Evolutionary conservation across 1,140 invertebrate species (phyloP).

Genomic region (Caerostris darwini): DNA sequence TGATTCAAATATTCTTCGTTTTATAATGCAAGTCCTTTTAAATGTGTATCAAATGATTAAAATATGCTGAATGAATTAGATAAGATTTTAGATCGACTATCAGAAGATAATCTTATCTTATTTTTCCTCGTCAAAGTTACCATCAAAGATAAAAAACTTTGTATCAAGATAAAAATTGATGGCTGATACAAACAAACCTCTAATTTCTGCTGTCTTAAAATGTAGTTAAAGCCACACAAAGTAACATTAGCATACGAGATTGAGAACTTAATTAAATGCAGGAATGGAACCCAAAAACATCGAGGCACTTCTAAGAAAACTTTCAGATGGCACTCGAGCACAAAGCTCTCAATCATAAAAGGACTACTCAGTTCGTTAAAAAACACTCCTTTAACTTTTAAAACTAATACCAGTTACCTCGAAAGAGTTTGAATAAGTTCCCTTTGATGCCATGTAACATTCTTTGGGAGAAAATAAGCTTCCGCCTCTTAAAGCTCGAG

Average conservation of each 20-base stretch:
- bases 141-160: not conserved
- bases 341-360: conserved; percentile 44
- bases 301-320: conserved; percentile 37
- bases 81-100: too few species aligned
- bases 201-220: not conserved
- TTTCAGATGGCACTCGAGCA: conserved; percentile 14
- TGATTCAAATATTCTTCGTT: too few species aligned
- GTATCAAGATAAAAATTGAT: not conserved
- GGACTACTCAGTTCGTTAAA: conserved; percentile 42
- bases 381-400: conserved; percentile 56
- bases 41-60: too few species aligned
- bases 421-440: conserved; percentile 39
- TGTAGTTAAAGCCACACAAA: conserved; percentile 17
- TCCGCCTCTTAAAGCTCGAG: not conserved
- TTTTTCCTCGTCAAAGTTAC: too few species aligned
- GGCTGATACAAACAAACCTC: not conserved
- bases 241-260: conserved; percentile 22
- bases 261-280: conserved; percentile 45
- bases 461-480: conserved; percentile 10
- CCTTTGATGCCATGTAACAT: conserved; percentile 39
- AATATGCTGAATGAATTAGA: too few species aligned
- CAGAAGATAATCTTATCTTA: too few species aligned
- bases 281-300: not conserved
- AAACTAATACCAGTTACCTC: conserved; percentile 54
- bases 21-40: too few species aligned